Base-by-base conservation (phyloP, 2,113 vertebrate genomes). In the Hypomesus transpacificus region DNA sequence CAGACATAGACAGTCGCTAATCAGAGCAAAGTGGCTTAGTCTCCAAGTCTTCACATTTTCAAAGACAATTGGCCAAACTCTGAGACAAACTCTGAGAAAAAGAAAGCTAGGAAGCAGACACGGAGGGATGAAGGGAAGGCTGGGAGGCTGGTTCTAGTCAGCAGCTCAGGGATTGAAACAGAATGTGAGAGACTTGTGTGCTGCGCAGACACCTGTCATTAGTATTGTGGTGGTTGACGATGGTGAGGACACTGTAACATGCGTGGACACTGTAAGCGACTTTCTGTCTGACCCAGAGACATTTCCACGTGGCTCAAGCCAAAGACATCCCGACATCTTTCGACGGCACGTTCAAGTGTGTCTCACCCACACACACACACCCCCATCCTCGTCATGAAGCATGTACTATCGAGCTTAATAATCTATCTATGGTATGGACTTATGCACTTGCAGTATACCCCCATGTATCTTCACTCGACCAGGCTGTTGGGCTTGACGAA, bases 281-380 rank as follows among this genome's bases (percentile, higher is more conserved):
- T 46, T 62, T 20, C 16, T 58, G 62, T 69, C 68, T 26, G 80
- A 81, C 77, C 65, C 83, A 53, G 84, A 83, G 82, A 74, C 66
- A 73, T 84, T 76, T 16, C 87, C 79, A 82, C 22, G 75, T 87
- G 90, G 90, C 89, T 89, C 22, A 77, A 92, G 87, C 91, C 92
- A 93, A 92, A 93, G 91, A 92, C 83, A 63, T 77, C 81, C 60
- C 50, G 74, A 70, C 74, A 67, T 77, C 68, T 24, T 78, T 81
- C 72, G 63, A 69, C 22, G 9, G 64, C 79, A 70, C 77, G 62
- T 71, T 75, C 64, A 61, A 64, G 70, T 66, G 50, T 73, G 66
- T 85, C 67, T 81, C 77, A 75, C 79, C 54, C 75, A 54, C 70
- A 66, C 77, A 66, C 77, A 75, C 76, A 80, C 83, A 76, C 73